Base-by-base conservation (phyloP, 2,888 invertebrate species). In the Cantharis rufa region DNA sequence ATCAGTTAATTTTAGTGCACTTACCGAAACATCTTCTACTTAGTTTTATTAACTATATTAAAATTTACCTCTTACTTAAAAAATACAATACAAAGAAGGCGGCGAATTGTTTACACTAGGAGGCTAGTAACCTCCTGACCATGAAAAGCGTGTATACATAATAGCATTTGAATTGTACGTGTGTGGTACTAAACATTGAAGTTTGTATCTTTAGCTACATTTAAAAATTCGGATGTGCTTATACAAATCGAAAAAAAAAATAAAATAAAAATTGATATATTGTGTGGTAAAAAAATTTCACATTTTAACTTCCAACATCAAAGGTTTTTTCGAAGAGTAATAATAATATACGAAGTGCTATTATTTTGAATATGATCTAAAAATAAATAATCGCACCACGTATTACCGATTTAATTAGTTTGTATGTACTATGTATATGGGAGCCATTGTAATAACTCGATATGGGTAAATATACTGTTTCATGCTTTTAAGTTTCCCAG, bases 1-100 rank as follows among this genome's bases (percentile, higher is more conserved):
- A 77, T 77, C 72, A 74, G 74, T 71, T 77, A 77, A 77, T 77
- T 77, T 77, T 74, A 74, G 74, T 77, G 71, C 69, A 71, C 74
- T 74, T 74, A 62, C 74, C 70, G 70, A 48, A 73, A 71, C 77
- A 73, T 77, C 76, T 77, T 77, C 62, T 70, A 74, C 64, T 66
- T 66, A 66, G 13, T 24, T 66, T 24, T 66, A 48, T 66, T 66
- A 66, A 66, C 24, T 66, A 21, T 66, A 18, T 66, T 66, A 66
- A 66, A 66, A 21, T 66, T 66, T 66, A 24, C 24, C 21, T 66
- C 18, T 21, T 66, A 66, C 13, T 66, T 66, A 66, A 66, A 32
- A 48, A 48, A 48, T 48, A 48, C n/a, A 48, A 48, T 48, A 48
- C 48, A 48, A 48, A 48, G 48, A n/a, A 48, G 21, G 16, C 16